phyloP scores from a whole-genome alignment of 1,140 invertebrate genomes.

The Papilio polytes region DNA sequence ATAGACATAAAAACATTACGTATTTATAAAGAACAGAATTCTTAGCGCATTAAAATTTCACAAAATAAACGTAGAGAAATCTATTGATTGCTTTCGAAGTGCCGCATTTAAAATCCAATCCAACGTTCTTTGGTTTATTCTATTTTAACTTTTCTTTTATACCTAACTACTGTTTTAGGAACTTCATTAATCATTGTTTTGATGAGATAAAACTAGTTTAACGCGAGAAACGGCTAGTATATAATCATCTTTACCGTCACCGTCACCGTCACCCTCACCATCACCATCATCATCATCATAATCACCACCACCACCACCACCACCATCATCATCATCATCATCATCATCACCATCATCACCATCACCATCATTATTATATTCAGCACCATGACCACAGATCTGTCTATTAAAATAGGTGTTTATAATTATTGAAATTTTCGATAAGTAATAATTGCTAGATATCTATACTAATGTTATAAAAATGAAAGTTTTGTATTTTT shows the following conservation, averaged over 20 bases:
- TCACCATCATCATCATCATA: no score
- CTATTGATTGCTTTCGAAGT: slow-evolving; percentile 1
- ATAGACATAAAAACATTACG: neutral
- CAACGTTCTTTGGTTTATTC: neutral
- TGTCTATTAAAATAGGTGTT: no score
- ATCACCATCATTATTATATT: no score
- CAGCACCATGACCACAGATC: no score
- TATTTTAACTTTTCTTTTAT: slow-evolving; percentile 11
- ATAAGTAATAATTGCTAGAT: no score
- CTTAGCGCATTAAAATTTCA: slow-evolving; percentile 9
- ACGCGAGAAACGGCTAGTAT: no score
- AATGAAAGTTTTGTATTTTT: no score
- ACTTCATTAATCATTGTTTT: neutral
- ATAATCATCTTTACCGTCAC: neutral
- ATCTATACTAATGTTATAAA: no score
- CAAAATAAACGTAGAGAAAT: neutral
- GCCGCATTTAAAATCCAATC: slow-evolving; percentile 16
- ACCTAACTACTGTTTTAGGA: neutral
- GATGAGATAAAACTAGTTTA: neutral
- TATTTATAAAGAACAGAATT: slow-evolving; percentile 3
- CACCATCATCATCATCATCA: no score
- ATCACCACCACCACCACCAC: no score
- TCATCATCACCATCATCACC: neutral
- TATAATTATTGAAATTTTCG: no score
- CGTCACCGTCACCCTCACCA: neutral